These are phyloP conservation scores for Drosophila kurseongensis DNA, from an alignment of 1,140 invertebrate genomes.

Conservation along the genomic window DNA sequence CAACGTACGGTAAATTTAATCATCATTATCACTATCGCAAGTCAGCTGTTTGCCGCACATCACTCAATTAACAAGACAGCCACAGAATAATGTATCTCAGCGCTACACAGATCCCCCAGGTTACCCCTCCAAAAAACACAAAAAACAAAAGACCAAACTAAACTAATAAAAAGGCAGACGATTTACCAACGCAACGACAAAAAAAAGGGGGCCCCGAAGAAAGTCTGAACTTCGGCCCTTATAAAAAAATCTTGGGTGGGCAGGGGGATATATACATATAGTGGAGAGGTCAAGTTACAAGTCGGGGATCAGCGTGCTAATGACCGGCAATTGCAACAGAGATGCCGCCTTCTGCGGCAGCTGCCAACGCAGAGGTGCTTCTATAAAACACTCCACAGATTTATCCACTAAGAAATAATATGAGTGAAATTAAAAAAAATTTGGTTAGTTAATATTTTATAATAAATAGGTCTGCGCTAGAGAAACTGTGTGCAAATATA, in stretches of 20 bases:
- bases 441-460: too few relatives aligned
- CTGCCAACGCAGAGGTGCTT: slow-evolving; percentile 28
- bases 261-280: not conserved
- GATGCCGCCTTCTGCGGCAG: slow-evolving; percentile 19
- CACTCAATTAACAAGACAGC: slow-evolving; percentile 45
- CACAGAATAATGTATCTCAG: slow-evolving; percentile 23
- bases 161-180: slow-evolving; percentile 46
- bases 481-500: too few relatives aligned
- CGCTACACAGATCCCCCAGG: slow-evolving; percentile 28
- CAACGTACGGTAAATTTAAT: slow-evolving; percentile 67
- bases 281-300: slow-evolving; percentile 42
- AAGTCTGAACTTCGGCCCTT: slow-evolving; percentile 46
- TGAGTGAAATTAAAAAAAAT: too few relatives aligned
- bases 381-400: not conserved
- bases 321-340: slow-evolving; percentile 55
- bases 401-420: not conserved
- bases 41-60: slow-evolving; percentile 60
- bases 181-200: slow-evolving; percentile 48
- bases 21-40: slow-evolving; percentile 68
- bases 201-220: slow-evolving; percentile 29
- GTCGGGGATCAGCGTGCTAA: slow-evolving; percentile 52
- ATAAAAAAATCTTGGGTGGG: slow-evolving; percentile 7
- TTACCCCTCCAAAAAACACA: not conserved
- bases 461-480: too few relatives aligned
- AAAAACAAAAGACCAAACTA: slow-evolving; percentile 18